These are phyloP conservation scores for Phalloptychus januarius DNA, from an alignment of 2,797 vertebrate genomes.

Conservation along the genomic window DNA sequence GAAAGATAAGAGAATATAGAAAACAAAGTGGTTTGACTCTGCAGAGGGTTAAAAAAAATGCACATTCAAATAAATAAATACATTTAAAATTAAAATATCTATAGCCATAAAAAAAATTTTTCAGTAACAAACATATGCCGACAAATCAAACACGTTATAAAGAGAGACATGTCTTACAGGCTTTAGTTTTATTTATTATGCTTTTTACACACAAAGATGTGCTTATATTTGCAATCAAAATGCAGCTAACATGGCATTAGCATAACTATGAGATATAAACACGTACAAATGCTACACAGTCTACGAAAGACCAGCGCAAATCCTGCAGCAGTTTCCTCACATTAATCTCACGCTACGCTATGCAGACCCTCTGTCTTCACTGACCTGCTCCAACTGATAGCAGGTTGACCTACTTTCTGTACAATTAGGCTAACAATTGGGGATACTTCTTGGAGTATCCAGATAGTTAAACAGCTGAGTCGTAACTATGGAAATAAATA, in stretches of 20 bases:
- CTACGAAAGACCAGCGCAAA: neutral
- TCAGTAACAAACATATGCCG: neutral
- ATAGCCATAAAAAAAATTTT: neutral
- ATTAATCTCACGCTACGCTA: neutral
- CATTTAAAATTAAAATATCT: neutral
- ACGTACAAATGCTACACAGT: neutral
- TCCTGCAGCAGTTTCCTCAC: neutral
- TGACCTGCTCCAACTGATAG: neutral
- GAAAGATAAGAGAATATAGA: neutral
- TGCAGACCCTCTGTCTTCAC: neutral
- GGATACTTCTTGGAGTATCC: neutral
- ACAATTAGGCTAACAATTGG: neutral
- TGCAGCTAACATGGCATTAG: no score
- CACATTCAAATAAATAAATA: neutral
- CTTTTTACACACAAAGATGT: neutral
- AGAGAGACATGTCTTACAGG: neutral
- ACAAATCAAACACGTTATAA: neutral
- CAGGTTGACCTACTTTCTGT: neutral
- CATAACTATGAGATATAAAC: neutral
- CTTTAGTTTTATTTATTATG: neutral
- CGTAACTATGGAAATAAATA: neutral
- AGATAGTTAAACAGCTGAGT: neutral
- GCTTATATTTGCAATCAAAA: no score
- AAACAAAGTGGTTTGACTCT: neutral
- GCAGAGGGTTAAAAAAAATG: neutral